These are phyloP conservation scores for Oreortyx pictus DNA, from an alignment of 2,797 vertebrate species.

Conservation along the genomic window DNA sequence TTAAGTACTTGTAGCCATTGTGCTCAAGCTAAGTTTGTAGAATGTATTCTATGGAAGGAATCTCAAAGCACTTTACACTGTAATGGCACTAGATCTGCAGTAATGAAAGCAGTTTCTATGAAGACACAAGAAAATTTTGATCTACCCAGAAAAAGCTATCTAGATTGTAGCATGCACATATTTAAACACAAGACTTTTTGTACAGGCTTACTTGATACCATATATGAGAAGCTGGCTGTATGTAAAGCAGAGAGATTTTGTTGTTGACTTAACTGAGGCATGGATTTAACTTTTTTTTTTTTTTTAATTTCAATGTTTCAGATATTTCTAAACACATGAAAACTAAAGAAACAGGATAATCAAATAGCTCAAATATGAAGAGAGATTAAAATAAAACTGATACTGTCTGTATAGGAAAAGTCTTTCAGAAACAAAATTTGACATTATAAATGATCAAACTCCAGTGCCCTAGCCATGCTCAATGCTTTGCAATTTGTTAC, in stretches of 20 bases:
- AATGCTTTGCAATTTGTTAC: not conserved
- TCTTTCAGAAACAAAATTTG: not conserved
- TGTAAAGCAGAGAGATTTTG: not conserved
- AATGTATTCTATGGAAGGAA: not conserved
- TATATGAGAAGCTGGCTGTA: not conserved
- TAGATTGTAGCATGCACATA: not conserved
- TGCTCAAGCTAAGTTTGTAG: not conserved
- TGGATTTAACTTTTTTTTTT: not conserved
- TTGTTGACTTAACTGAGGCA: not conserved
- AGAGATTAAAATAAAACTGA: not conserved
- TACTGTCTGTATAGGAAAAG: too few relatives aligned
- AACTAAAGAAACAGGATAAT: not conserved
- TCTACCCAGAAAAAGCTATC: not conserved
- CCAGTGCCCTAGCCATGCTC: not conserved
- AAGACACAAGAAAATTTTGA: not conserved
- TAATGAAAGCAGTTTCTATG: not conserved
- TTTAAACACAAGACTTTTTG: not conserved
- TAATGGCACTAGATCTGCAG: not conserved
- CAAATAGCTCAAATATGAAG: not conserved
- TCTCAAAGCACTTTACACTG: not conserved
- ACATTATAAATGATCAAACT: not conserved
- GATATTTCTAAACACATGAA: not conserved
- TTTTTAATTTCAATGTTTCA: not conserved
- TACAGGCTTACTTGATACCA: too few relatives aligned
- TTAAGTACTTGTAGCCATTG: too few relatives aligned